phyloP scores from a whole-genome alignment of 2,113 vertebrate genomes.

The Bombycilla garrulus region DNA sequence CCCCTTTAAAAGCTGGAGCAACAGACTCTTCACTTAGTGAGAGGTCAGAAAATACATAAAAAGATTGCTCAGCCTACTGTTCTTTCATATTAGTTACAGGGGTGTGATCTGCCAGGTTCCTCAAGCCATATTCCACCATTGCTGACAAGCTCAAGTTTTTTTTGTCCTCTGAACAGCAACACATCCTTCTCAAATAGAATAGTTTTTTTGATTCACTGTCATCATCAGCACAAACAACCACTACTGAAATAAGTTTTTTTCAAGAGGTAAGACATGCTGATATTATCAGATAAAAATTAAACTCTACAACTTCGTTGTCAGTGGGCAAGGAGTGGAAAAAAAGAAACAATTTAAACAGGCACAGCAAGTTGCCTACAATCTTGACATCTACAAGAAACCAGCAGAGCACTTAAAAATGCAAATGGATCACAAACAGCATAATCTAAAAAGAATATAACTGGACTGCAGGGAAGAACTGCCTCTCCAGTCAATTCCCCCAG shows the following conservation, averaged over 20 bases:
- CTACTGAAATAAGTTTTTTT: neutral
- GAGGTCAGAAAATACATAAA: neutral
- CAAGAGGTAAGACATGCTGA: neutral
- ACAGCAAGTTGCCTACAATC: neutral
- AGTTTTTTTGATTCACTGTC: neutral
- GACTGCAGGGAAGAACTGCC: neutral
- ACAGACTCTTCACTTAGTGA: neutral
- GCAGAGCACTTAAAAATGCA: neutral
- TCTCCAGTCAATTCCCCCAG: neutral
- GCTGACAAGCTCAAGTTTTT: neutral
- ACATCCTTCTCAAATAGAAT: neutral
- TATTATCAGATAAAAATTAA: neutral
- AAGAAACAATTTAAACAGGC: neutral
- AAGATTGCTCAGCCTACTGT: neutral
- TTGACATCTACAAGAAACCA: neutral
- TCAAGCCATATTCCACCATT: fast-evolving
- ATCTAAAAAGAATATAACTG: neutral
- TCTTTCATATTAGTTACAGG: neutral
- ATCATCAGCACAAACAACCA: neutral
- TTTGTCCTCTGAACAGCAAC: neutral
- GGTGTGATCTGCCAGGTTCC: neutral
- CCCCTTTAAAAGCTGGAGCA: neutral
- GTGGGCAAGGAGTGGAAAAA: neutral
- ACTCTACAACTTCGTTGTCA: neutral
- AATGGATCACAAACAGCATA: neutral